Conservation (phyloP, 2,113 vertebrate genomes). For the Papio anubis region DNA sequence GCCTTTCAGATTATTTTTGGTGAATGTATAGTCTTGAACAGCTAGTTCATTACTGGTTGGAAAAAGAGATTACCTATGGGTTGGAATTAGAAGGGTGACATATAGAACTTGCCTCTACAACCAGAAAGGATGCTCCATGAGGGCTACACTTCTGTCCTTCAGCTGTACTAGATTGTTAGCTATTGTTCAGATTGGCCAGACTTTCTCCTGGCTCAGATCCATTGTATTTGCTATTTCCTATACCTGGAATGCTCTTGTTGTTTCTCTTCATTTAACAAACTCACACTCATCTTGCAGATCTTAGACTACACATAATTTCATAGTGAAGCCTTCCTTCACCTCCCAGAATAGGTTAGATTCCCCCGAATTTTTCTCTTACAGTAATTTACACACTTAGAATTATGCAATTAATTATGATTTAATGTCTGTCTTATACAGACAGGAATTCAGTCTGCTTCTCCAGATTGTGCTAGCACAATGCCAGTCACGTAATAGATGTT, state of each 20-base stretch:
- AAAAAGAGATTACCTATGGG: background rate
- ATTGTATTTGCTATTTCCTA: background rate
- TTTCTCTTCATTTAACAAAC: background rate
- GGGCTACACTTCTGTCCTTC: background rate
- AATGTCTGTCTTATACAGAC: background rate
- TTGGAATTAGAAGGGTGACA: background rate
- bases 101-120: background rate
- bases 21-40: background rate
- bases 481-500: background rate
- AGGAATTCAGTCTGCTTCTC: background rate
- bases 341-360: background rate
- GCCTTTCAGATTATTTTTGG: background rate
- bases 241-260: background rate
- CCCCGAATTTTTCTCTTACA: background rate
- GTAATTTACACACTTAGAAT: background rate
- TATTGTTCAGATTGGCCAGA: background rate
- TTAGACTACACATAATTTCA: background rate
- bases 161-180: background rate
- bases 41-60: background rate
- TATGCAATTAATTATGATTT: constrained; percentile 20
- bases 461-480: background rate
- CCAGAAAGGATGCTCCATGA: background rate
- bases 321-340: background rate
- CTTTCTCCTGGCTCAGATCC: background rate
- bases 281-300: background rate